Percentiles rank a stretch among this genome's conserved stretches.
phyloP scores from a whole-genome alignment of 2,888 invertebrate genomes.

The Mythimna ferrago region DNA sequence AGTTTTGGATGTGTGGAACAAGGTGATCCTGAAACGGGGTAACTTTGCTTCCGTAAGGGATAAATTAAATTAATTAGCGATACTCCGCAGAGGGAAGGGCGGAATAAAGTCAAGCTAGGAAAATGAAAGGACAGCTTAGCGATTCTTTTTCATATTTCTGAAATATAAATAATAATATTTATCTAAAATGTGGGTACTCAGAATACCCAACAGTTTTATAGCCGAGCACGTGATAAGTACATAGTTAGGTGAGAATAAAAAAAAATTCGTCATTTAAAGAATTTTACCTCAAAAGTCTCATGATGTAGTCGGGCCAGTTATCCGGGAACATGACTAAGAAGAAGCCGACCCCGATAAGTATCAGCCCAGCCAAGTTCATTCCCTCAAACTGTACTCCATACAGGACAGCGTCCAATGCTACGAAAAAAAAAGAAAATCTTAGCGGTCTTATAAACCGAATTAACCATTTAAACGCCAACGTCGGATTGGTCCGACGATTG shows the following conservation, averaged over 20 bases:
- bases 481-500: no score
- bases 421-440: not conserved
- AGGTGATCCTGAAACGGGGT: conserved; percentile 41
- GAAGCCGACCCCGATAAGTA: conserved; percentile 97
- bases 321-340: conserved; percentile 98
- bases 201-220: not conserved
- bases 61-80: conserved; percentile 1
- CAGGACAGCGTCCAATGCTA: conserved; percentile 96
- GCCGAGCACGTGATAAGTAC: not conserved
- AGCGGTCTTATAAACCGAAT: not conserved
- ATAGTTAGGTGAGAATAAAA: not conserved
- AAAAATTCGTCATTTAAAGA: not conserved
- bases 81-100: conserved; percentile 10
- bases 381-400: conserved; percentile 97
- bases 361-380: conserved; percentile 98
- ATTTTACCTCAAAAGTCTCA: conserved; percentile 95
- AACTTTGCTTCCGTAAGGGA: conserved; percentile 47
- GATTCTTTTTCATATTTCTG: not conserved
- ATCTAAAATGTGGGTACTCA: not conserved
- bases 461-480: no score
- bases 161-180: not conserved
- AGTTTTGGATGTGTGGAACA: conserved; percentile 38
- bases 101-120: conserved; percentile 3
- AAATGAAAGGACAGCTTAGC: not conserved
- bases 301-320: conserved; percentile 99